Base-by-base conservation (phyloP, 2,113 vertebrate genomes). In the Aleadryas rufinucha region DNA sequence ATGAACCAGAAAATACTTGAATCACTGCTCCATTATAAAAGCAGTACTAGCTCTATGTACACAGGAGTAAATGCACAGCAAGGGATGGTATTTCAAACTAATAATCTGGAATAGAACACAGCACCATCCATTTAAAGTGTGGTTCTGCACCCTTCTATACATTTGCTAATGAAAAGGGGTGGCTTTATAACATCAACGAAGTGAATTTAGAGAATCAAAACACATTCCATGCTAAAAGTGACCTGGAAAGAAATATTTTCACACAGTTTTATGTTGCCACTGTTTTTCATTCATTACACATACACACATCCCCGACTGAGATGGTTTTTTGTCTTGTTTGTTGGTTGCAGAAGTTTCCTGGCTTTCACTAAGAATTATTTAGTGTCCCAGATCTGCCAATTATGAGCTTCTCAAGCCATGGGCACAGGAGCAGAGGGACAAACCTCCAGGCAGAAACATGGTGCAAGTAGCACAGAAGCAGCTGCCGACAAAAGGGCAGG, bases 301-400 rank as follows among this genome's bases (percentile, higher is more conserved):
- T 57, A 53, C 56, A 2, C 8, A 9, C 11, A n/a, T 42, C 24
- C 12, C 66, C 9, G 2, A 12, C 65, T 31, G 50, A 90, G 50
- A 66, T 90, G 8, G n/a, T 83, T 27, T 86, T 69, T 84, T 72
- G 49, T 83, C 54, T 94, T 87, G 31, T 85, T 93, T 85, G 66
- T 80, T 91, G 57, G 41, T 94, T 96, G 94, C 60, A 64, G 89
- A 93, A 80, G 59, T 71, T 95, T 82, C 68, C 77, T 95, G 64
- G 53, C 57, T 72, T 92, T 93, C 85, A 72, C 6, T 79, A 70
- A 68, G 89, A 90, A 63, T 92, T 93, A 79, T 93, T 86, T 95
- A 42, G 77, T 92, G 94, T 95, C 94, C 94, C 89, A 96, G 87
- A 96, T 97, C 87, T 96, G 94, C 89, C 95, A 97, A 3, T 96